Conservation (phyloP, 2,888 invertebrate genomes). For the Drosophila antonietae region DNA sequence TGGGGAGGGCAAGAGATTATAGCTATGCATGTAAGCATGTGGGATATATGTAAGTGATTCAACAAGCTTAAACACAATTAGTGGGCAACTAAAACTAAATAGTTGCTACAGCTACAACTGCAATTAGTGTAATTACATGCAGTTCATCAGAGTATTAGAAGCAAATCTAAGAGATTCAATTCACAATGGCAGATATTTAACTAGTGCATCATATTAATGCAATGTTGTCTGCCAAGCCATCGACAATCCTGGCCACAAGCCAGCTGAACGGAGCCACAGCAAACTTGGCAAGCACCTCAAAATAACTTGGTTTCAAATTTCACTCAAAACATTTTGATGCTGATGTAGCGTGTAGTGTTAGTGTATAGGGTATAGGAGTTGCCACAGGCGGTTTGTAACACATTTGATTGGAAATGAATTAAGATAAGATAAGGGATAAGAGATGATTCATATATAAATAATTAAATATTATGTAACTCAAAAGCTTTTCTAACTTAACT, state of each 20-base stretch:
- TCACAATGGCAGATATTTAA: conserved; percentile 2
- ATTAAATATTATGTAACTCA: too few species aligned
- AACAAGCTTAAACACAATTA: conserved; percentile 59
- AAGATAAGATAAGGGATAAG: too few species aligned
- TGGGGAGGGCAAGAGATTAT: conserved; percentile 7
- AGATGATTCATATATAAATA: too few species aligned
- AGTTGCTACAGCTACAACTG: conserved; percentile 9
- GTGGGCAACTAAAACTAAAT: conserved; percentile 30
- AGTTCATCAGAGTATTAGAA: conserved; percentile 22
- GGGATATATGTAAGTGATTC: conserved; percentile 16
- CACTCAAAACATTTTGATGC: conserved; percentile 46
- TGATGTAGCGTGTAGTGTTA: not conserved
- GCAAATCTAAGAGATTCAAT: not conserved
- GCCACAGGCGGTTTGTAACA: not conserved
- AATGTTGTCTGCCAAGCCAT: conserved; percentile 6
- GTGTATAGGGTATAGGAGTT: not conserved
- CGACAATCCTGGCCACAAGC: conserved; percentile 19
- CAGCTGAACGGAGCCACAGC: conserved; percentile 10
- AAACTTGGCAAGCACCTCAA: conserved; percentile 31
- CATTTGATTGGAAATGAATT: too few species aligned
- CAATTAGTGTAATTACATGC: conserved; percentile 49
- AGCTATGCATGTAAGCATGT: not conserved
- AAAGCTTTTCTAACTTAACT: too few species aligned
- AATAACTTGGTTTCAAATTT: conserved; percentile 65
- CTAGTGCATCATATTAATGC: conserved; percentile 11